Conservation (phyloP, 2,888 invertebrate species). For the Eilema depressum region DNA sequence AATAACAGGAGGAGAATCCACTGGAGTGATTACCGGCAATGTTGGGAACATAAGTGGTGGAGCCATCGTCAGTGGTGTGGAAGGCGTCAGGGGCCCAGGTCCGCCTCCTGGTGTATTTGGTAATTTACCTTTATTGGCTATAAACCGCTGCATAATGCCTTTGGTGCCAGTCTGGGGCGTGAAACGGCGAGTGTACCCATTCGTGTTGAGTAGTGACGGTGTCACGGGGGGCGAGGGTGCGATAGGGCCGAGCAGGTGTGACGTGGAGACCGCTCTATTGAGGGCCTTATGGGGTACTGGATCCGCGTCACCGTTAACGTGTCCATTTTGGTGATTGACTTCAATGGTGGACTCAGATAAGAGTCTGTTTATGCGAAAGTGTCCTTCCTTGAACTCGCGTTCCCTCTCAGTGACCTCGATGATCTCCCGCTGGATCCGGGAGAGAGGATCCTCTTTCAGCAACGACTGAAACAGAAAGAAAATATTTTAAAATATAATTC, state of each 20-base stretch:
- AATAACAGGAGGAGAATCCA: constrained; percentile 74
- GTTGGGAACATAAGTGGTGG: constrained; percentile 72
- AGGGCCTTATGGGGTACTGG: constrained; percentile 68
- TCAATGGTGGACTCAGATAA: constrained; percentile 82
- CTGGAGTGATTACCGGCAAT: constrained; percentile 64
- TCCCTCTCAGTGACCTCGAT: constrained; percentile 94
- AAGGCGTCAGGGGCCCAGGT: constrained; percentile 64
- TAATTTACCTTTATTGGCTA: constrained; percentile 92
- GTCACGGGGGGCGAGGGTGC: constrained; percentile 73
- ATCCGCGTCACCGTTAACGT: constrained; percentile 72
- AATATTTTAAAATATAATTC: constrained; percentile 11
- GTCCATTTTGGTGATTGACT: constrained; percentile 80
- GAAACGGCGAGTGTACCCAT: constrained; percentile 87
- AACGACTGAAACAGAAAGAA: constrained; percentile 79
- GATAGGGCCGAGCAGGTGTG: constrained; percentile 77
- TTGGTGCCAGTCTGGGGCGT: constrained; percentile 89
- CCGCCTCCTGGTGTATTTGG: constrained; percentile 64
- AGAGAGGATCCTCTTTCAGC: constrained; percentile 90
- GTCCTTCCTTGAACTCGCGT: constrained; percentile 91
- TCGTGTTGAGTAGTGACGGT: constrained; percentile 75
- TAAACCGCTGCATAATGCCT: constrained; percentile 95
- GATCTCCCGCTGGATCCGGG: constrained; percentile 96
- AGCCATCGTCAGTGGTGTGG: constrained; percentile 51
- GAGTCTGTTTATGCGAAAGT: constrained; percentile 79
- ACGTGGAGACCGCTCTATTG: constrained; percentile 80